Evolutionary conservation across 2,888 invertebrate genomes (phyloP).

Genomic region (Hartigia nigra): DNA sequence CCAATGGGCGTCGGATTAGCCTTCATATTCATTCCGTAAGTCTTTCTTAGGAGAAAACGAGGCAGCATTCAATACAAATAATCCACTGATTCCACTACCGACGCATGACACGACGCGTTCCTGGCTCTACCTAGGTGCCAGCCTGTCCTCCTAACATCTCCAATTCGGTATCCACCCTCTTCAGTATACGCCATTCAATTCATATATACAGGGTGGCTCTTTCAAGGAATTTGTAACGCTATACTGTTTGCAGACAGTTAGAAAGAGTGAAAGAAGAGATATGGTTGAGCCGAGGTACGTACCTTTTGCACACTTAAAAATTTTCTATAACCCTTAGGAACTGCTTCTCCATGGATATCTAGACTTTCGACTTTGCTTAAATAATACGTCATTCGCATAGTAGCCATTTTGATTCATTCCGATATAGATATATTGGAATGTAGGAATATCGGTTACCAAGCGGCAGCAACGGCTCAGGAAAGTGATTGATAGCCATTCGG

Average conservation of each 20-base stretch:
- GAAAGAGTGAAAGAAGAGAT: background rate
- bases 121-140: background rate
- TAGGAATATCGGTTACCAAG: slow-evolving; percentile 16
- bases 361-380: background rate
- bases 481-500: slow-evolving; percentile 63
- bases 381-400: background rate
- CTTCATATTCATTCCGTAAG: slow-evolving; percentile 26
- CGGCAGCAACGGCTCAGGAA: background rate
- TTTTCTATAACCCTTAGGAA: background rate
- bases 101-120: background rate
- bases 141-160: background rate
- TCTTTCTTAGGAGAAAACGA: slow-evolving; percentile 16
- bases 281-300: background rate
- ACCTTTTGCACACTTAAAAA: background rate
- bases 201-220: slow-evolving; percentile 38
- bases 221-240: slow-evolving; percentile 60
- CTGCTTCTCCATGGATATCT: background rate
- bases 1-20: slow-evolving; percentile 39
- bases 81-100: slow-evolving; percentile 60
- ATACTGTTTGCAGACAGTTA: slow-evolving; percentile 52
- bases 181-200: slow-evolving; percentile 40
- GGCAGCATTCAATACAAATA: slow-evolving; percentile 49
- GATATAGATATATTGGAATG: background rate
- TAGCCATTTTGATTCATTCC: background rate
- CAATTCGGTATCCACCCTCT: background rate